Conservation (phyloP, 2,797 vertebrate genomes). For the Lophotriccus pileatus region DNA sequence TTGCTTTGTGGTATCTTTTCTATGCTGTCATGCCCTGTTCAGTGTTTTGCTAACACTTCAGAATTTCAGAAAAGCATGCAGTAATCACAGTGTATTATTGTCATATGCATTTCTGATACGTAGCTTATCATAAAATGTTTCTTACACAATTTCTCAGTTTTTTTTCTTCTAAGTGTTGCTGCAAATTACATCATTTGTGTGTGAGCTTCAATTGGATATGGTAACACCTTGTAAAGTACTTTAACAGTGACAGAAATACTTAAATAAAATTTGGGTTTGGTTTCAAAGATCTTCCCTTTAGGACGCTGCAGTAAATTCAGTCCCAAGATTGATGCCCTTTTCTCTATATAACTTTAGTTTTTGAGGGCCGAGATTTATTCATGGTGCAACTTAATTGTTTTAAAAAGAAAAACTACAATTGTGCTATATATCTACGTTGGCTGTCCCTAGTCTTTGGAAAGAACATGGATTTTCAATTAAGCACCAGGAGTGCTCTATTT, state of each 20-base stretch:
- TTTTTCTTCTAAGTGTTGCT: background rate
- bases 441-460: background rate
- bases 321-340: background rate
- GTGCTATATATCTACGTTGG: background rate
- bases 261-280: background rate
- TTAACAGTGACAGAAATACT: constrained; percentile 9
- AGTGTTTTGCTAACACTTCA: background rate
- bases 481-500: background rate
- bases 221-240: constrained; percentile 29
- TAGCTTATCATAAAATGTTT: background rate
- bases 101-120: background rate
- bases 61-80: background rate
- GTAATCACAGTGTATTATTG: background rate
- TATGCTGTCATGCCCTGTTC: background rate
- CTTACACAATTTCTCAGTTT: background rate
- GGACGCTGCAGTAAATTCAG: constrained; percentile 9
- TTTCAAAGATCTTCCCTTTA: constrained; percentile 30
- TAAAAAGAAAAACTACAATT: constrained; percentile 13
- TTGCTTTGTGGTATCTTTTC: background rate
- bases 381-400: constrained; percentile 7
- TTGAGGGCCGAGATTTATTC: background rate
- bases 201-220: background rate
- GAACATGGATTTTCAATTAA: constrained; percentile 45
- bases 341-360: constrained; percentile 11
- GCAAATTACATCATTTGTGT: background rate